Base-by-base conservation (phyloP, 2,888 invertebrate genomes). In the Belgica antarctica region DNA sequence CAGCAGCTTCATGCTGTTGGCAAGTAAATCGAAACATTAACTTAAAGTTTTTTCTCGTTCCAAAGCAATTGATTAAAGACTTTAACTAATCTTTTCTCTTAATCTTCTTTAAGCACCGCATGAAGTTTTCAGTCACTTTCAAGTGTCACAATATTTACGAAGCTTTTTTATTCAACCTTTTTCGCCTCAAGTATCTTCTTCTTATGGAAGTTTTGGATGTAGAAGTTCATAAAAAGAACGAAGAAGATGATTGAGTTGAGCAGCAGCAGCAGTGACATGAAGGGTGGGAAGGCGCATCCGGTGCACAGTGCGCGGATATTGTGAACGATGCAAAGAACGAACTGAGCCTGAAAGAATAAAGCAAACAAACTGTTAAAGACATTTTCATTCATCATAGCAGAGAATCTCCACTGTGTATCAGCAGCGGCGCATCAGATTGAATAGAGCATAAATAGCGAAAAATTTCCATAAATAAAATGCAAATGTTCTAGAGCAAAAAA, bases 201-300 rank as follows among this genome's bases (percentile, higher is more conserved):
- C 25, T 77, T 81, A 74, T 83, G 84, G 82, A 95, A 95, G 24
- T 91, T 89, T 77, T 89, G 88, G 73, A 89, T 84, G 82, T 96
- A 96, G 84, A 96, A 96, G 81, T 96, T 89, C 76, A 88, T 88
- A 83, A 96, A 96, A 71, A 96, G 86, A 15, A 85, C 85, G 80
- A 96, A 93, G 85, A 96, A 96, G 76, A 96, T 91, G 34, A 87
- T 82, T 4, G 92, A 89, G 78, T 92, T 92, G 8, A 92, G 82
- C 68, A 89, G 86, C 73, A 92, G 82, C 19, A 91, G 85, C 1
- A 85, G 82, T 1, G 91, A 91, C 71, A 93, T 87, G 74, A 92
- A 80, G 73, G 78, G 79, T 15, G 80, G 80, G 74, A 80, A 80
- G 72, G 78, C 77, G 72, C 80, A 81, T 72, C 78, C 78, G 47